Evolutionary conservation across 2,888 invertebrate genomes (phyloP), one percentile per base, ranked within the genome.

Genomic region (Drosophila fulvimacula): DNA sequence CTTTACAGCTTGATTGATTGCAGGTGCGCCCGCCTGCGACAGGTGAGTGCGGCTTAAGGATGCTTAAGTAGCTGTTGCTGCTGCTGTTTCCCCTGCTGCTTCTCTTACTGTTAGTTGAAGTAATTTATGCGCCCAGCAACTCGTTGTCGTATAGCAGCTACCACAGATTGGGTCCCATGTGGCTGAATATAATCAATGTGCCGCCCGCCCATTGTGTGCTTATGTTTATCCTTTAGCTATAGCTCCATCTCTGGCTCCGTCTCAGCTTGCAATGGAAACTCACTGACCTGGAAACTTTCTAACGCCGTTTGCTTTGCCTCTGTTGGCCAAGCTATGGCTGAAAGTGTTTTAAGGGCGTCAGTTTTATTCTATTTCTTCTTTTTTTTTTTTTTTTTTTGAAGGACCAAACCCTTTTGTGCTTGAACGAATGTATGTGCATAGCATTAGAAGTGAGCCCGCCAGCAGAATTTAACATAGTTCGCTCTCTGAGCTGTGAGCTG

Each of bases 1-100:
- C 87, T 87, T 81, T 85, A 83, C 89, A 87, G 84, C 89, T 76
- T 85, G 84, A 85, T 85, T 89, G 84, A 85, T 85, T 85, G 68
- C 84, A 69, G 73, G 60, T 67, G 69, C 73, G 69, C 52, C 52
- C 55, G 65, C 58, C 58, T 44, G 75, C 88, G 89, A 80, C 83
- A 83, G 88, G 89, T 88, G 87, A 73, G 65, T 64, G 67, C 58
- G 69, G 71, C 73, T 72, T 69, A 74, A 67, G 65, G 60, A 67
- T 63, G 60, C 70, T 71, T 82, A 82, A 85, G 82, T 82, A 79
- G 79, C 72, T 85, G 55, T 41, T 69, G 67, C 55, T 67, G 38
- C 34, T 51, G 55, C 44, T 55, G 48, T n/a, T 19, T 42, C 13
- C 21, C 13, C 19, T 56, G 19, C 17, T 46, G 42, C 39, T 61